These are phyloP conservation scores for Trogon melanurus DNA, from an alignment of 2,113 vertebrate genomes.

Conservation along the genomic window DNA sequence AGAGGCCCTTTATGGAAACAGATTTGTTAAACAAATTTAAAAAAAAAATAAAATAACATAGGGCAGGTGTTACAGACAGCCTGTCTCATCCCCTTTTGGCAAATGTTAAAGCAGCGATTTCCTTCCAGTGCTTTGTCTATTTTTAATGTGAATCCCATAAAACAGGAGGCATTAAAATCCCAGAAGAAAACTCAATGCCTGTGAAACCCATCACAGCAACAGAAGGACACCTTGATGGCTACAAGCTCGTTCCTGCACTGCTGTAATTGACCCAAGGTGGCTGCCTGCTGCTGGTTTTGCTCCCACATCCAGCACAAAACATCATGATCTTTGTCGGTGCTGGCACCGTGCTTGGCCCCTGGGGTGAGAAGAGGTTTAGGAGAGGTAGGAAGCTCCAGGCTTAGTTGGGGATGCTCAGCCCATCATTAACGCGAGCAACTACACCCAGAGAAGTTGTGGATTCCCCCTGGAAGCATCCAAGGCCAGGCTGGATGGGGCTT, in stretches of 20 bases:
- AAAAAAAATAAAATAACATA: no score
- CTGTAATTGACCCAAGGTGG: fast-evolving
- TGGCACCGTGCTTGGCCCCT: neutral
- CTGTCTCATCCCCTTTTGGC: neutral
- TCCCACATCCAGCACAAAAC: fast-evolving
- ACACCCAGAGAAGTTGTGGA: no score
- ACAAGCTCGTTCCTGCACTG: fast-evolving
- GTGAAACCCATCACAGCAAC: fast-evolving
- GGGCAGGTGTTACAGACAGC: neutral
- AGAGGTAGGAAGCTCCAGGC: neutral
- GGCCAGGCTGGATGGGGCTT: no score
- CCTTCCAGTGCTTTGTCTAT: neutral
- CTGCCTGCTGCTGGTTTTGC: neutral
- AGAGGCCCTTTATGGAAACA: neutral
- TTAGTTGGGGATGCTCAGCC: neutral
- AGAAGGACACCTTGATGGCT: neutral
- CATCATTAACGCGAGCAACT: neutral
- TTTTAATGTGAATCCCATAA: fast-evolving
- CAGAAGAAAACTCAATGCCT: neutral
- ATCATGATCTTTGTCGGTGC: neutral
- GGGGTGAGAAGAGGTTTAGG: neutral
- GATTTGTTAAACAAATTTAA: neutral
- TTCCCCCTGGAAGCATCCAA: no score
- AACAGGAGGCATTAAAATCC: neutral
- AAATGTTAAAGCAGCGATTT: neutral